Base-by-base conservation (phyloP, 2,797 vertebrate genomes). In the Coregonus suidteri region DNA sequence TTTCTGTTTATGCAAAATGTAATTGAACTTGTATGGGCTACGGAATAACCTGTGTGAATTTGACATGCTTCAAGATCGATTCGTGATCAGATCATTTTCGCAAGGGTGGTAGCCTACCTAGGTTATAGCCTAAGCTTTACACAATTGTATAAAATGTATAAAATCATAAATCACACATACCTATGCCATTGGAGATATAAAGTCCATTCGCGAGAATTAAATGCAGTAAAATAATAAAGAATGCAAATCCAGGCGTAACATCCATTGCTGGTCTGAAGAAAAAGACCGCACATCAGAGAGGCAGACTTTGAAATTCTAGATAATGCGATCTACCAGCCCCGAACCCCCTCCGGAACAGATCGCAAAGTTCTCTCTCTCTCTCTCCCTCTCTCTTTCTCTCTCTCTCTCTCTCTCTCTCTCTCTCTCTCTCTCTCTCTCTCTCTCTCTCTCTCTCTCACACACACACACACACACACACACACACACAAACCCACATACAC, bases 221-320 rank as follows among this genome's bases (percentile, higher is more conserved):
- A 75, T 86, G 79, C n/a, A 86, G 77, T 34, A 88, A 78, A 75
- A 91, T 30, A 71, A 88, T 54, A 67, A 87, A 75, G 75, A 86
- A 79, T 16, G 81, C 64, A 79, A 82, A 82, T 83, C 82, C 82
- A 73, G 76, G 73, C 75, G 66, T 62, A 76, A 85, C 83, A 87
- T 90, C 90, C 90, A 91, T 91, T 84, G 85, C 88, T 83, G 87
- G 81, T 83, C 81, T 75, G 76, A 68, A 71, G 70, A 83, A 73
- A 81, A 73, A 83, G 78, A 81, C 77, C 75, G 69, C 78, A 75
- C 77, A 69, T 75, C 41, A 69, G 72, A 77, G 80, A 86, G 81
- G 74, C 74, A 82, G 86, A 84, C 85, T 88, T 84, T 83, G 77
- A 84, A 77, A 84, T 79, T 79, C 75, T 65, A 73, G 83, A 84